phyloP scores from a whole-genome alignment of 1,140 invertebrate genomes.

The Drosophila parabipectinata region DNA sequence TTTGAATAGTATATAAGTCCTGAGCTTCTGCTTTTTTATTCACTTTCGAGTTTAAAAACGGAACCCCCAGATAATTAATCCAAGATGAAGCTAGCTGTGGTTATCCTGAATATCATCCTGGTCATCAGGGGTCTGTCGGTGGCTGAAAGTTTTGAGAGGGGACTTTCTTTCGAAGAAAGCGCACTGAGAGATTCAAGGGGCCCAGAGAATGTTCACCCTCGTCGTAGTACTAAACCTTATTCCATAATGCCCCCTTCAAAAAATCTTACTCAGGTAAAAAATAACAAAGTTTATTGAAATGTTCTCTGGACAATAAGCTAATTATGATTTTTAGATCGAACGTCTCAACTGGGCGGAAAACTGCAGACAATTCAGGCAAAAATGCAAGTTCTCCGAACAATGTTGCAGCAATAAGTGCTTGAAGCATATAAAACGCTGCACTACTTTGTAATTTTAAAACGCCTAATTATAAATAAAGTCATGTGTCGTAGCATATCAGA shows the following conservation, averaged over 20 bases:
- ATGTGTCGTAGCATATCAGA: not conserved
- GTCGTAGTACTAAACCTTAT: too few relatives aligned
- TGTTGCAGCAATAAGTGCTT: slow-evolving; percentile 35
- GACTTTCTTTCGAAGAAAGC: not conserved
- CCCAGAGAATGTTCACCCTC: too few relatives aligned
- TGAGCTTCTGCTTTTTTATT: not conserved
- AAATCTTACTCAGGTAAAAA: slow-evolving; percentile 14
- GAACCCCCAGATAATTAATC: too few relatives aligned
- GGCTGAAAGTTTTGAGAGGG: not conserved
- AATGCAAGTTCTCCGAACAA: slow-evolving; percentile 20
- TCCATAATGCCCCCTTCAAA: not conserved
- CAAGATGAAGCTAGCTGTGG: not conserved
- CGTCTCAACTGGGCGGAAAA: not conserved
- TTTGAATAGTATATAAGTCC: not conserved
- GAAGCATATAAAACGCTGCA: not conserved
- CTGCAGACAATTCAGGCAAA: not conserved
- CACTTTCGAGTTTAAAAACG: too few relatives aligned
- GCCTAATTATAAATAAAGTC: not conserved
- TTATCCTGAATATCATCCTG: not conserved
- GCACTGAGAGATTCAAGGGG: not conserved
- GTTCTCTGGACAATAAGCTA: not conserved
- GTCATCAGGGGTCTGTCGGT: not conserved
- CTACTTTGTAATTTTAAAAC: not conserved
- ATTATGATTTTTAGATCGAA: not conserved
- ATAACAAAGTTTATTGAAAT: too few relatives aligned